phyloP scores from a whole-genome alignment of 1,140 invertebrate genomes.

The Macrobrachium rosenbergii region DNA sequence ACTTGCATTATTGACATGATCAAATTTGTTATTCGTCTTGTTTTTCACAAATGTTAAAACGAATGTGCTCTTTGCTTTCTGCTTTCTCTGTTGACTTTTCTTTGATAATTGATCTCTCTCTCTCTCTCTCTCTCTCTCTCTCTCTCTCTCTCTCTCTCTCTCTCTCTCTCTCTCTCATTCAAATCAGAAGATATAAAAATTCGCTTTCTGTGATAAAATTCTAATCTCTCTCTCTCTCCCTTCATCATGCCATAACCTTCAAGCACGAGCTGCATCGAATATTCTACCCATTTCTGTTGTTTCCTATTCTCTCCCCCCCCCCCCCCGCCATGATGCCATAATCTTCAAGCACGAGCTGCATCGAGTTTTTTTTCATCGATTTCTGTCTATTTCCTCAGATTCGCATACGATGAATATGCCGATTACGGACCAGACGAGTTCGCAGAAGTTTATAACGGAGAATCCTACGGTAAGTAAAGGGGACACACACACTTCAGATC shows the following conservation, averaged over 20 bases:
- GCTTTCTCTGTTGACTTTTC: neutral
- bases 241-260: neutral
- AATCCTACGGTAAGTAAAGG: slow-evolving; percentile 52
- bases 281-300: neutral
- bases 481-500: neutral
- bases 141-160: slow-evolving; percentile 42
- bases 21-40: neutral
- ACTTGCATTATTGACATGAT: neutral
- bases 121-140: slow-evolving; percentile 47
- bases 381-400: slow-evolving; percentile 31
- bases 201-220: no score
- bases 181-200: no score
- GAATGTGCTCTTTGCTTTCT: neutral
- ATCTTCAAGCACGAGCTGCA: neutral
- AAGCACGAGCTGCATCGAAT: neutral
- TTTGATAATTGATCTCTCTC: slow-evolving; percentile 21
- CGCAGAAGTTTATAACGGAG: slow-evolving; percentile 56
- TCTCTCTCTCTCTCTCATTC: neutral
- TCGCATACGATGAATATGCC: slow-evolving; percentile 52
- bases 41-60: neutral
- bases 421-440: slow-evolving; percentile 55
- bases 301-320: neutral
- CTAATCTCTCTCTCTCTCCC: slow-evolving; percentile 30
- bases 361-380: neutral
- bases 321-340: neutral